Conservation (phyloP, 2,888 invertebrate genomes). For the Conistra vaccinii region DNA sequence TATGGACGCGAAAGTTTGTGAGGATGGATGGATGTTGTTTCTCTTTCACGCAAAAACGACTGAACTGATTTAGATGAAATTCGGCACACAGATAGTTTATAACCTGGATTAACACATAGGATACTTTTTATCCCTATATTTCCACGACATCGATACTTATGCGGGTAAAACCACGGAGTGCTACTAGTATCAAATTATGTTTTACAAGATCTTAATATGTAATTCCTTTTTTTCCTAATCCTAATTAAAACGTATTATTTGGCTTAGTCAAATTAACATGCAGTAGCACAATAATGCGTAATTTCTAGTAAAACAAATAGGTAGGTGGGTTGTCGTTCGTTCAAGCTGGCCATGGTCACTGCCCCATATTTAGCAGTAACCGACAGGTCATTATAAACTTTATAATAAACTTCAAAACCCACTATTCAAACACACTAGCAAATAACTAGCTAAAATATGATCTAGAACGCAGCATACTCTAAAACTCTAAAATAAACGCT, state of each 20-base stretch:
- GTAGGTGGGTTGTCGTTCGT: not conserved
- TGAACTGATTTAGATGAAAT: no score
- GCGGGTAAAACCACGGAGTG: no score
- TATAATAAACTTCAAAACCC: slow-evolving; percentile 7
- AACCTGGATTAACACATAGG: no score
- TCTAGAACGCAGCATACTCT: not conserved
- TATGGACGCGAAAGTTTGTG: no score
- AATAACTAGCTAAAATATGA: slow-evolving; percentile 45
- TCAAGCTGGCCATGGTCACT: not conserved
- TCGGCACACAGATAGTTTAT: no score
- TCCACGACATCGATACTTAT: no score
- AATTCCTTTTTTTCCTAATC: no score
- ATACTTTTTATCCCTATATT: no score
- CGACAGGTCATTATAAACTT: slow-evolving; percentile 17
- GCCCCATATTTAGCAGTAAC: not conserved
- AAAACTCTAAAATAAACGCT: slow-evolving; percentile 51
- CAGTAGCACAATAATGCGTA: not conserved
- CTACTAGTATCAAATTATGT: no score
- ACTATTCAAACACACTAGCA: slow-evolving; percentile 7
- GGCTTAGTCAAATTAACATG: not conserved
- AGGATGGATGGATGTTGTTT: no score
- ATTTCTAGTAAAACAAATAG: not conserved
- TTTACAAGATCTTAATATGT: not conserved
- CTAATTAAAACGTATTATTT: no score
- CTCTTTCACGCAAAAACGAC: no score